These are phyloP conservation scores for Lerista edwardsae DNA, from an alignment of 2,797 vertebrate genomes.

Conservation along the genomic window DNA sequence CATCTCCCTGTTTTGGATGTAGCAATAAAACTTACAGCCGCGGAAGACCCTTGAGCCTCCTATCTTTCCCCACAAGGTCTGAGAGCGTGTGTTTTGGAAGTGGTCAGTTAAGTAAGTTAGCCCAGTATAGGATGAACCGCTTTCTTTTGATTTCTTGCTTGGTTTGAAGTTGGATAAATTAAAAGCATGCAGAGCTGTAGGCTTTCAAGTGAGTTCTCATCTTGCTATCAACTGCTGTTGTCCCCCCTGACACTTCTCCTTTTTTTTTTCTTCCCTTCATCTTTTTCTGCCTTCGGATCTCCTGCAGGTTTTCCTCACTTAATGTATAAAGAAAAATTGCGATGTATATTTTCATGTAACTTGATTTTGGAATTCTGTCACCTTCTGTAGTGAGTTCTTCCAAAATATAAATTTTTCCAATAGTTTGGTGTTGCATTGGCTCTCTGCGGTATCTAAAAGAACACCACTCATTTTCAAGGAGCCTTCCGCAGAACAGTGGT, in stretches of 20 bases:
- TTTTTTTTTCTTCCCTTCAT: constrained; percentile 46
- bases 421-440: constrained; percentile 79
- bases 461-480: background rate
- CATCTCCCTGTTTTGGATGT: constrained; percentile 72
- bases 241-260: constrained; percentile 47
- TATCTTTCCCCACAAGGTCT: constrained; percentile 65
- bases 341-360: constrained; percentile 99
- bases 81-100: constrained; percentile 63
- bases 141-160: constrained; percentile 65
- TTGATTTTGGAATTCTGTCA: constrained; percentile 93
- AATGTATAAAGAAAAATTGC: constrained; percentile 97
- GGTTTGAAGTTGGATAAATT: constrained; percentile 81
- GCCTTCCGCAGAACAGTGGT: background rate
- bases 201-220: constrained; percentile 80
- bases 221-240: constrained; percentile 76
- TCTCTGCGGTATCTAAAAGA: constrained; percentile 72
- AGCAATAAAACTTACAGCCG: constrained; percentile 77
- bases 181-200: constrained; percentile 88
- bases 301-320: constrained; percentile 86
- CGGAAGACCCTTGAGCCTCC: constrained; percentile 72
- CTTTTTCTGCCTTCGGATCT: constrained; percentile 77
- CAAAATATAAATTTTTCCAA: constrained; percentile 97
- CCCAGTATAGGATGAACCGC: constrained; percentile 68
- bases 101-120: constrained; percentile 65
- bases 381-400: constrained; percentile 98